Conservation (phyloP, 2,113 vertebrate species). For the Psammodynastes pulverulentus region DNA sequence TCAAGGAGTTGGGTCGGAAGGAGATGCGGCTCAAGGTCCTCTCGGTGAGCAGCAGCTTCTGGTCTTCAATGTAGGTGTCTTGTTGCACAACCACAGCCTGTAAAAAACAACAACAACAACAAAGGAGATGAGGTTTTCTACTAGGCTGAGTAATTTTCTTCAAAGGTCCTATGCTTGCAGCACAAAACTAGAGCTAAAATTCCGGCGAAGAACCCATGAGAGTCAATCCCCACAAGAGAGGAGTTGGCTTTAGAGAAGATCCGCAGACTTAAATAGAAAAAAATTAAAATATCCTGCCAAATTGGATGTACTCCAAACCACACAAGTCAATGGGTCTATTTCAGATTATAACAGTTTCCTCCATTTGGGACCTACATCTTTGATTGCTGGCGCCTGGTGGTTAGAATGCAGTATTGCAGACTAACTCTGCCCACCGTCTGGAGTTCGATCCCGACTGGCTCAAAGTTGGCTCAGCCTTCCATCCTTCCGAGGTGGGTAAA, state of each 20-base stretch:
- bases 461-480: not conserved
- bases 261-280: not conserved
- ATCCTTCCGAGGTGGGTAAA: no score
- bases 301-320: not conserved
- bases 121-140: not conserved
- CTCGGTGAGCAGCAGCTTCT: constrained; percentile 84
- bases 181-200: not conserved
- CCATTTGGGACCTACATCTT: not conserved
- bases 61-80: constrained; percentile 93
- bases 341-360: not conserved
- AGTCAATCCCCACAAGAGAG: not conserved
- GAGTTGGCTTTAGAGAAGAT: not conserved
- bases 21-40: constrained; percentile 66
- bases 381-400: not conserved
- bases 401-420: not conserved
- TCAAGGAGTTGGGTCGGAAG: constrained; percentile 80
- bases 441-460: not conserved
- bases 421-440: not conserved
- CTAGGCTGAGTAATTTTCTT: not conserved
- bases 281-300: not conserved
- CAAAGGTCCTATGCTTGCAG: not conserved
- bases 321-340: not conserved
- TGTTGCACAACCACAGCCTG: constrained; percentile 93
- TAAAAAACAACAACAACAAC: no score
- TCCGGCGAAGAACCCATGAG: not conserved